Base-by-base conservation (phyloP, 2,113 vertebrate genomes). In the Panurus biarmicus region DNA sequence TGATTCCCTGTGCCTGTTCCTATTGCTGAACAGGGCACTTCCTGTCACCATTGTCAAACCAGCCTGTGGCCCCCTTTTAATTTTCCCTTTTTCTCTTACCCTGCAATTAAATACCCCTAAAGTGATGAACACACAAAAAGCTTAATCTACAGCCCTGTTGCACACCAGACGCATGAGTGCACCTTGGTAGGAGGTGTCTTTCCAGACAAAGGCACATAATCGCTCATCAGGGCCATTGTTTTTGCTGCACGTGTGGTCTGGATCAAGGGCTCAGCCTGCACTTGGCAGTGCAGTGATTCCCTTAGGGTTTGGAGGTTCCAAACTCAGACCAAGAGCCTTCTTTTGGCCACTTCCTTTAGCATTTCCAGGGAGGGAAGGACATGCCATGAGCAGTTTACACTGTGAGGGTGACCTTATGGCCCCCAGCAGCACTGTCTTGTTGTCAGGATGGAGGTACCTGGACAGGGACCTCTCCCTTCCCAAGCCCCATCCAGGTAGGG, bases 341-440 rank as follows among this genome's bases (percentile, higher is more conserved):
- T 35, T 76, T 2, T 1, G 1, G 28, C 29, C 23, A 1, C 40
- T 60, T 70, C 10, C 14, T 61, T 56, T 9, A 47, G 21, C 40
- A 14, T 18, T 28, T 72, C 25, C 48, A 65, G 40, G 24, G 35
- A 44, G 38, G 26, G 33, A 74, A 57, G 85, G 45, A 53, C 10
- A 35, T 51, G 29, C 38, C 38, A 5, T 0, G 21, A 66, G 36
- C 22, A 44, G 5, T 15, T 26, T n/a, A 12, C 4, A 9, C 40
- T 9, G 54, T 3, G 3, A 50, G 29, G 12, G 28, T 28, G 71
- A 36, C 0, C 0, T 29, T 75, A 31, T 0, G 0, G 31, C 29
- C 26, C 25, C 2, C 1, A 2, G 36, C 12, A 2, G 42, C 47
- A 26, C 61, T 0, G 0, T 19, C 6, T 12, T 0, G 1, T 16